Evolutionary conservation across 2,888 invertebrate genomes (phyloP), one percentile per base, ranked within the genome.

Genomic region (Drosophila anomalata): DNA sequence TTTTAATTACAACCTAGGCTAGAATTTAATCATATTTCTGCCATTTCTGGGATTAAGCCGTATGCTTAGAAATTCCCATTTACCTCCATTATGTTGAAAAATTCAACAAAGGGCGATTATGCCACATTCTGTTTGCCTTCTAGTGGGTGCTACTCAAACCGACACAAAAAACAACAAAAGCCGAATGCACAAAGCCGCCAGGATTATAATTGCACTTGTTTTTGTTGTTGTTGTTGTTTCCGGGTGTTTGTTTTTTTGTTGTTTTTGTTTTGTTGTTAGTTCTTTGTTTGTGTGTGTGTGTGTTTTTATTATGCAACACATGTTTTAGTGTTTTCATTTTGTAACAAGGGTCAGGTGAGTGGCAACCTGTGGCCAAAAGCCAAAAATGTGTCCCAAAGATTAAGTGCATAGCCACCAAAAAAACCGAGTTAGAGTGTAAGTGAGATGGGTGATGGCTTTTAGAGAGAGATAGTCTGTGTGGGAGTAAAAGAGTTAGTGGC

Each of bases 351-450:
- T 65, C 73, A 58, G 66, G 54, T 63, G 75, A 82, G 79, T 81
- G 74, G 71, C 78, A 81, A 77, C 85, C 78, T 79, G 86, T 79
- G 70, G 77, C 69, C 79, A 65, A 73, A 52, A 52, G 31, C 70
- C 55, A 71, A 69, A 57, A 70, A 54, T 71, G 55, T 71, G 55
- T 52, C 50, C 56, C 69, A 59, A 70, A 69, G 73, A 72, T 72
- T 72, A 58, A 73, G 50, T 54, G 73, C 73, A 53, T 36, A n/a
- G 60, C 53, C 42, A 26, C 29, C 48, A 42, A 14, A 69, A 47
- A n/a, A 50, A 48, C 29, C 46, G 20, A 50, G 48, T 48, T 44
- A 44, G 9, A 9, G 22, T 42, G 44, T 8, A 31, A 33, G 17
- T 17, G 47, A 46, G 53, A 4, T n/a, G 20, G 14, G 26, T 9